Evolutionary conservation across 2,888 invertebrate genomes (phyloP), one percentile per base, ranked within the genome.

Genomic region (Drosophila anomalata): DNA sequence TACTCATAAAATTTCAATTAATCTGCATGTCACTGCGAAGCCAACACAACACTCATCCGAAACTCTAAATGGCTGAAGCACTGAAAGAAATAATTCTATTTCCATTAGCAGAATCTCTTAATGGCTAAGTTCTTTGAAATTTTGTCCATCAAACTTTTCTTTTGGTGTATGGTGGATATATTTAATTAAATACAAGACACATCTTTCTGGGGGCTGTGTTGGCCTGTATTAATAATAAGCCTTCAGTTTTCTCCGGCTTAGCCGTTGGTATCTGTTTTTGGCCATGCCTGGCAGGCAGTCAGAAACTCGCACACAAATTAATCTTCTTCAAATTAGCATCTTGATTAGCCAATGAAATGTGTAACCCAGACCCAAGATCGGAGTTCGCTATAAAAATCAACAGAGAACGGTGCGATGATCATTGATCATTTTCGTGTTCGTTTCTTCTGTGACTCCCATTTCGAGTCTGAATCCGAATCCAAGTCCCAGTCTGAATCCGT

Each of bases 261-360:
- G 52, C 66, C 41, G 86, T 78, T 84, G 68, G 60, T 70, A 70
- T 36, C 36, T 44, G 41, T n/a, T 20, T 20, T 22, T 44, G 44
- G 44, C 22, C 12, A 52, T 70, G 69, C 75, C 77, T 54, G 31
- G 68, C 52, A 66, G 71, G 63, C 44, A 61, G 50, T 53, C 54
- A 47, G 55, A 67, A 76, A 68, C 76, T 77, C 71, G 84, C 66
- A 76, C 70, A 81, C 83, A 75, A 87, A 88, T 88, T 88, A 88
- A 88, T 88, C 88, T 87, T 88, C 82, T 82, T 87, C 88, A 87
- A 88, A 88, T 88, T 88, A 88, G 87, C 88, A 88, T 88, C 88
- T 88, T 88, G 88, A 88, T 88, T 88, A 83, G 77, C 84, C 84
- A 85, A 87, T 85, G 84, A 85, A 85, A 85, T 85, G 84, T 84